phyloP scores from a whole-genome alignment of 2,113 vertebrate species.

The Chaetodon trifascialis region DNA sequence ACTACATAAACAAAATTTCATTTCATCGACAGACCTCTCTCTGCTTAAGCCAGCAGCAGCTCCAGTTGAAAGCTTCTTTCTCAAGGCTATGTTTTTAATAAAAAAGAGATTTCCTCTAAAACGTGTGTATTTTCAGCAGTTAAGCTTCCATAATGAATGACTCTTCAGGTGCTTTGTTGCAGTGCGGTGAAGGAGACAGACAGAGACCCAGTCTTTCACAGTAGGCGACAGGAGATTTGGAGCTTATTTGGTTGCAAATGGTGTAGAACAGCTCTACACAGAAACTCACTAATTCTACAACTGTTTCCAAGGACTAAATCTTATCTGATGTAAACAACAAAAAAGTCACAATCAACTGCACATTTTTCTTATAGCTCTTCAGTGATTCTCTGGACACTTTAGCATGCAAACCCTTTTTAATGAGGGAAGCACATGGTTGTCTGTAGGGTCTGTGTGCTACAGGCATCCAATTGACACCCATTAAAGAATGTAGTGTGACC shows the following conservation, averaged over 20 bases:
- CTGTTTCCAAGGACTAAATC: background rate
- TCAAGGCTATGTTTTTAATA: constrained; percentile 29
- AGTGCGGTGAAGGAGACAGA: background rate
- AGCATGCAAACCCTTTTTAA: background rate
- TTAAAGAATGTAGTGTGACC: background rate
- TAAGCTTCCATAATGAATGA: constrained; percentile 5
- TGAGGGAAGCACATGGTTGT: background rate
- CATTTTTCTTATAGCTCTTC: background rate
- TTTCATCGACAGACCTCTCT: background rate
- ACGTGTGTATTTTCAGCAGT: background rate
- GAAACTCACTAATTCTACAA: too few relatives aligned
- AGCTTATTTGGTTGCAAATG: background rate
- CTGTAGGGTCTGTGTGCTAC: background rate
- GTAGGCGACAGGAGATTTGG: background rate
- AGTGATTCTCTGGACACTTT: background rate
- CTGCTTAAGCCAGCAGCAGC: background rate
- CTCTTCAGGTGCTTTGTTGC: background rate
- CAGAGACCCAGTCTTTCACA: background rate
- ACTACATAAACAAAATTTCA: constrained; percentile 9
- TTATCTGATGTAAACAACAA: background rate
- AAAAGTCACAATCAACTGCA: background rate
- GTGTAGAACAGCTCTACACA: background rate
- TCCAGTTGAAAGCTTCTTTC: background rate
- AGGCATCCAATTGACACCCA: background rate
- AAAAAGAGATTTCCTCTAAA: constrained; percentile 23